Evolutionary conservation across 2,113 vertebrate genomes (phyloP), one percentile per base, ranked within the genome.

Genomic region (zebrafish (Danio rerio)): DNA sequence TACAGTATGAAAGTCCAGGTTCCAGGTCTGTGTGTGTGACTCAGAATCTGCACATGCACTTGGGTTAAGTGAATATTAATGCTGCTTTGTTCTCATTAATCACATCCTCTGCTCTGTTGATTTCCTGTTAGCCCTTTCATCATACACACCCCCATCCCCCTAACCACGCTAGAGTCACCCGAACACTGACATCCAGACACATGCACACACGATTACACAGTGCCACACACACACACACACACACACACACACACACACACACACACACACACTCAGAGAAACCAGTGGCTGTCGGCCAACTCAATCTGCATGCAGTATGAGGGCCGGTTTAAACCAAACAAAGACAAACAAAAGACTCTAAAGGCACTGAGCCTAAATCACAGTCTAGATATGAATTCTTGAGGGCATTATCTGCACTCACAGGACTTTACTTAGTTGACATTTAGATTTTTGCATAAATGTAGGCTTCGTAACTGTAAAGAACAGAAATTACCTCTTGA

Each of bases 11-110:
- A 31, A 31, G 31, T 31, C 31, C 31, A 31, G 31, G 31, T 31
- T 31, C 31, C 31, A 31, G 31, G 31, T 31, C 31, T 68, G 55
- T 73, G 21, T 63, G 5, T 9, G 31, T 52, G 58, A 85, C 68
- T 73, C 59, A 82, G 53, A 8, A 52, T 45, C 69, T 4, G 21
- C 69, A 78, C 18, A 16, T 20, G 43, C 47, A 20, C 16, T 81
- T 81, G 62, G 69, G 62, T 87, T 88, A 88, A 87, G 87, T 78
- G 84, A 89, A 87, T 88, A 84, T 86, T 88, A 87, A 86, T 82
- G 81, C 59, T 45, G 84, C 78, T 87, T 89, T 88, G 87, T 89
- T 87, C 86, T 83, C 85, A 88, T 89, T 88, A 88, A 90, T 90
- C 88, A 89, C 88, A 85, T 89, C 83, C 84, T 89, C 81, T 76